phyloP scores from a whole-genome alignment of 92 coral and sea anemone genomes.

The Pocillopora meandrina region DNA sequence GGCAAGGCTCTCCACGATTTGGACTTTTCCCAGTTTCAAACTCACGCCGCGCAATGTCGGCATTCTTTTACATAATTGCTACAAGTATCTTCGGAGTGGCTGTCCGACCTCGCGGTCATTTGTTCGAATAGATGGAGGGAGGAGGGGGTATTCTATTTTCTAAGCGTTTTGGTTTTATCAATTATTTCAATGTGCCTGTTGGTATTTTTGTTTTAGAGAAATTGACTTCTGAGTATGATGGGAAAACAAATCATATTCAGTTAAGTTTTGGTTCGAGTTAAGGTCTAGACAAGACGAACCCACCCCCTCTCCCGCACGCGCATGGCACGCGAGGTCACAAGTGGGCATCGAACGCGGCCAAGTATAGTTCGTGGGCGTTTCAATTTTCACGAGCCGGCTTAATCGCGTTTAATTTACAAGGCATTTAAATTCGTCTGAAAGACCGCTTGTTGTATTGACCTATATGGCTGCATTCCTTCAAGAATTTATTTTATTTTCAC shows the following conservation, averaged over 20 bases:
- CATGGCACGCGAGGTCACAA: conserved; percentile 11
- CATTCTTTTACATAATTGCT: no score
- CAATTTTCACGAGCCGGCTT: background rate
- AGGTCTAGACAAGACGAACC: background rate
- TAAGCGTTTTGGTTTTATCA: no score
- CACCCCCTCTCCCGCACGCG: background rate
- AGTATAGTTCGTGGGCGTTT: background rate
- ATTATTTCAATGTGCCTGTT: no score
- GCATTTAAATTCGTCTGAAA: background rate
- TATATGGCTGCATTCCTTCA: background rate
- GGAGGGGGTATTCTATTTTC: no score
- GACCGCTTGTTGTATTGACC: background rate
- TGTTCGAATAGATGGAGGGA: no score
- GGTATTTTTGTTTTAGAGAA: no score
- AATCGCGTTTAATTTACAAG: background rate
- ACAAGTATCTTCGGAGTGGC: no score
- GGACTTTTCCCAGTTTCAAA: no score
- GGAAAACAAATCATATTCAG: background rate
- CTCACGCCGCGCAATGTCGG: no score
- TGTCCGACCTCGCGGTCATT: no score
- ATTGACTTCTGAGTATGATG: background rate
- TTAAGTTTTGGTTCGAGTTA: background rate
- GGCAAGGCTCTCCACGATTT: no score
- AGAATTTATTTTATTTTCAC: background rate
- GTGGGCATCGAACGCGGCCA: background rate